Conservation (phyloP, 2,797 vertebrate species). For the Catharus ustulatus region DNA sequence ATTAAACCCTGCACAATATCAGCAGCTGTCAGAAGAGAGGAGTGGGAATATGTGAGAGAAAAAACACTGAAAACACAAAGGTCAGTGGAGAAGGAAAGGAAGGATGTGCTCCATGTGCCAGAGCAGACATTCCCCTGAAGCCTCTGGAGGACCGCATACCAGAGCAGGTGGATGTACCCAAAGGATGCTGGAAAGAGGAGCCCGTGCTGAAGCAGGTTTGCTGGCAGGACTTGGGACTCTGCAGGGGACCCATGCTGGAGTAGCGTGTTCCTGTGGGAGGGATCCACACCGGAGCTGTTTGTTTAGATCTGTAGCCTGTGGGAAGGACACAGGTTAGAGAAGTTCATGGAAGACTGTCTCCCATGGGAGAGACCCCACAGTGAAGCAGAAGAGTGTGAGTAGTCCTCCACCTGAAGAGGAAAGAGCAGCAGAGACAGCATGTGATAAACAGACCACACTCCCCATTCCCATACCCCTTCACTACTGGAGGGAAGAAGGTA, state of each 20-base stretch:
- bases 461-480: neutral
- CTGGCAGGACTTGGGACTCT: neutral
- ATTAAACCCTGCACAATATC: neutral
- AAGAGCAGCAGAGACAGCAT: accelerated
- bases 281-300: neutral
- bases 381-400: neutral
- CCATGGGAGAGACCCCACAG: neutral
- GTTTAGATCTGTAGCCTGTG: neutral
- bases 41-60: neutral
- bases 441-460: neutral
- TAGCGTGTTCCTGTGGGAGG: neutral
- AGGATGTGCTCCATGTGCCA: neutral
- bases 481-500: neutral
- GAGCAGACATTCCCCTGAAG: neutral
- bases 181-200: neutral
- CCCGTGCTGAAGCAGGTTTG: neutral
- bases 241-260: accelerated
- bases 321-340: neutral
- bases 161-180: neutral
- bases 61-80: neutral
- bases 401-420: neutral
- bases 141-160: neutral
- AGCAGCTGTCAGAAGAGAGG: neutral
- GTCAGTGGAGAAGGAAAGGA: neutral
- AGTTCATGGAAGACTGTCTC: neutral